Base-by-base conservation (phyloP, 2,888 invertebrate species). In the Sarcophaga carnaria region DNA sequence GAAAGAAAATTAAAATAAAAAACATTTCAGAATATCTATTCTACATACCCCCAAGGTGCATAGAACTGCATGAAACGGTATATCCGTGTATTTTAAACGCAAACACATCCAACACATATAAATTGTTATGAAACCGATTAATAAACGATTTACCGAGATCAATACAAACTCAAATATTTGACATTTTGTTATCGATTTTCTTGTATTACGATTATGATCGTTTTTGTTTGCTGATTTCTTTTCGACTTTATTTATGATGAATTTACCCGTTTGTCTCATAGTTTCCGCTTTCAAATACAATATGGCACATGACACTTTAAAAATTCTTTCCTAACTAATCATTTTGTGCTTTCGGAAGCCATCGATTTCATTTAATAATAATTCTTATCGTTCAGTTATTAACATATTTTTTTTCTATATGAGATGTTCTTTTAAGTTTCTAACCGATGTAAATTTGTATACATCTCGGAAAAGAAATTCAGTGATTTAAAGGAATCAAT, bases 31-130 rank as follows among this genome's bases (percentile, higher is more conserved):
- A 10, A 37, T 2, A 37, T 8, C 2, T 8, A 10, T 8, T 37
- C 37, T 66, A 88, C 89, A 81, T 88, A 91, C 91, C 64, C 90
- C 91, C 12, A 90, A 72, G 4, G 90, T 90, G 66, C 90, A 90
- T 0, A 90, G 66, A 6, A 90, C 83, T 0, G 90, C 90, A 84
- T 90, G 90, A 86, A 90, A 89, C 25, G 90, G 89, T 83, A 89
- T 89, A 22, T 90, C 88, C 62, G 84, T 60, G 5, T 77, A 54
- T 49, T 85, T 79, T 8, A 86, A 77, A 6, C 88, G 82, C 27
- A 90, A 77, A 70, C 90, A 89, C 81, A 90, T 81, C 89, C 89
- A 90, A 72, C 85, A 88, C 64, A 90, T 82, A 72, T 89, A 90
- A 25, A 90, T 78, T 22, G 89, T 89, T 27, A 90, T 88, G 72